A percentile compares a stretch with the other conserved stretches of the same genome.
Evolutionary conservation across 2,888 invertebrate species (phyloP).

Genomic region (Melinaea marsaeus): DNA sequence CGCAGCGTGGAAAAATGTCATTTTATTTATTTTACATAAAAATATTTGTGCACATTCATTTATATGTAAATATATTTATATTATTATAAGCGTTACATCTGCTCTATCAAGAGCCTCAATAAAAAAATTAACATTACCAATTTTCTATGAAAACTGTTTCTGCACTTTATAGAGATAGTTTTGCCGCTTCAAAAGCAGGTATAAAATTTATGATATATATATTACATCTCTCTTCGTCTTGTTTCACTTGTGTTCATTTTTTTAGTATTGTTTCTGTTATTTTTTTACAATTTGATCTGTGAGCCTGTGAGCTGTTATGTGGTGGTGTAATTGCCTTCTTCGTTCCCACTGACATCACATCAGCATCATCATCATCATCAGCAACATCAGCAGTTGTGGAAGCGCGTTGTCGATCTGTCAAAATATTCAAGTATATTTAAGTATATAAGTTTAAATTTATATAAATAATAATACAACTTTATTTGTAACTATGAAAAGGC

Average conservation of each 20-base stretch:
- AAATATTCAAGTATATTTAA: conserved; percentile 45
- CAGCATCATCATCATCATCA: conserved; percentile 31
- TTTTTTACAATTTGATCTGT: conserved; percentile 15
- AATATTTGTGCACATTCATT: conserved; percentile 5
- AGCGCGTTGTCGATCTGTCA: conserved; percentile 56
- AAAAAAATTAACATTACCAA: conserved; percentile 56
- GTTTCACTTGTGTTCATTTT: conserved; percentile 21
- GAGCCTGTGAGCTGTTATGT: conserved; percentile 82
- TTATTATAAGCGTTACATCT: conserved; percentile 58
- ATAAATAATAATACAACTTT: background rate
- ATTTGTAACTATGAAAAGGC: background rate
- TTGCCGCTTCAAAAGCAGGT: conserved; percentile 60
- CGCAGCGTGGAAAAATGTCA: conserved; percentile 55
- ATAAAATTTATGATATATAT: conserved; percentile 15
- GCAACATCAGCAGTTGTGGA: conserved; percentile 49
- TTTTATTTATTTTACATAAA: conserved; percentile 6
- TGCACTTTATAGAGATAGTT: conserved; percentile 60
- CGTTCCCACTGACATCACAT: conserved; percentile 77
- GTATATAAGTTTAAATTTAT: conserved; percentile 50
- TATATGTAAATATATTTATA: background rate
- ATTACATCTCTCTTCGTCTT: too few relatives aligned
- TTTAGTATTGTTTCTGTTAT: too few relatives aligned
- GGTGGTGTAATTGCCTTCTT: conserved; percentile 85
- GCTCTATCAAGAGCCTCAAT: conserved; percentile 51
- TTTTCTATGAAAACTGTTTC: conserved; percentile 55